phyloP scores from a whole-genome alignment of 2,888 invertebrate genomes.

The Himalopsyche japonica region DNA sequence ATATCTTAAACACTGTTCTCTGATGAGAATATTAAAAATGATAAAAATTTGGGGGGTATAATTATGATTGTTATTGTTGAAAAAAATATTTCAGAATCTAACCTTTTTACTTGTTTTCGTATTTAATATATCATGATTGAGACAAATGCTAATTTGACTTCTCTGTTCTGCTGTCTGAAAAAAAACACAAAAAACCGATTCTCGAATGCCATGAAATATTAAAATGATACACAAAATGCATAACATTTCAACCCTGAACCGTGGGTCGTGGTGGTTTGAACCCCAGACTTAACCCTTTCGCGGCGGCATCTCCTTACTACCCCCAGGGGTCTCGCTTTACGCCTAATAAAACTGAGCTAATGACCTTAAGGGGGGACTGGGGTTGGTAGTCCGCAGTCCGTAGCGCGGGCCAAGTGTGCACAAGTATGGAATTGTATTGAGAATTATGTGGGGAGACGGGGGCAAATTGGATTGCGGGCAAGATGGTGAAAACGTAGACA shows the following conservation, averaged over 20 bases:
- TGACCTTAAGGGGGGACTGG: neutral
- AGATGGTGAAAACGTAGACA: neutral
- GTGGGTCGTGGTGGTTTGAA: neutral
- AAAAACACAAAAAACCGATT: too few species aligned
- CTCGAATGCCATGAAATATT: too few species aligned
- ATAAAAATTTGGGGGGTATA: too few species aligned
- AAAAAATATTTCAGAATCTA: too few species aligned
- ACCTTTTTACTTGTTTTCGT: too few species aligned
- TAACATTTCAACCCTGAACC: neutral
- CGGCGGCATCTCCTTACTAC: neutral
- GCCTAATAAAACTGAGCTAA: conserved; percentile 1
- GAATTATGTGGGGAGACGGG: neutral
- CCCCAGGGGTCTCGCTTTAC: neutral
- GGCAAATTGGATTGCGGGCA: neutral
- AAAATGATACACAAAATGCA: neutral
- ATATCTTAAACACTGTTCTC: too few species aligned
- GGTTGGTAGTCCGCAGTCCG: too few species aligned
- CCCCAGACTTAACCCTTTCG: conserved; percentile 1
- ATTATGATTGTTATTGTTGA: too few species aligned
- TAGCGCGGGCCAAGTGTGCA: neutral
- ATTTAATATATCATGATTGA: too few species aligned
- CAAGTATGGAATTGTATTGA: neutral
- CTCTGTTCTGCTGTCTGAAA: too few species aligned
- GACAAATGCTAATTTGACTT: too few species aligned
- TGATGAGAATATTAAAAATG: too few species aligned